These are phyloP conservation scores for Anneissia japonica DNA, from an alignment of 35 echinoderm and acorn worm species.

Conservation along the genomic window DNA sequence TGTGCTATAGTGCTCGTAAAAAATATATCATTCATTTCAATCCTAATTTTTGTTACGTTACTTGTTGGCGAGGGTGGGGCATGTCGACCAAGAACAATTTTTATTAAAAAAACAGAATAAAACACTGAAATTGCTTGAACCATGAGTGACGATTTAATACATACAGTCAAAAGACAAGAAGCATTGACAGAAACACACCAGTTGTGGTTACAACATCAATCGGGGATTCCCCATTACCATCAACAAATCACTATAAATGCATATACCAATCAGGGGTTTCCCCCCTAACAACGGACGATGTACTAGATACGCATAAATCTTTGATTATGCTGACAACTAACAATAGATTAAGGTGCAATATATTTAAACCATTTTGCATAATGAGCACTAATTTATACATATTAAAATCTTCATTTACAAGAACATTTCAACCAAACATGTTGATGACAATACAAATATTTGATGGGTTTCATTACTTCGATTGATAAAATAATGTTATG, in stretches of 20 bases:
- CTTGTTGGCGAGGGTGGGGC: too few species aligned
- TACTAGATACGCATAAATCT: background rate
- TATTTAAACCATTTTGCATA: background rate
- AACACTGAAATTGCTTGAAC: background rate
- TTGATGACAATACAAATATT: background rate
- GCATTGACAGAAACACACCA: background rate
- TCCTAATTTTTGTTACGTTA: too few species aligned
- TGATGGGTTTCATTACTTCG: background rate
- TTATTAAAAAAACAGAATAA: background rate
- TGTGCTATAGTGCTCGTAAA: too few species aligned
- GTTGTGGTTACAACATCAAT: background rate
- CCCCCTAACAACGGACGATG: background rate
- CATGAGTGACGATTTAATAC: background rate
- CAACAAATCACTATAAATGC: background rate
- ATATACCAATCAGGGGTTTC: background rate
- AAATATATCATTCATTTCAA: too few species aligned
- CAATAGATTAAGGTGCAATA: background rate
- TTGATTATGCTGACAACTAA: background rate
- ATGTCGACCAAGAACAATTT: too few species aligned
- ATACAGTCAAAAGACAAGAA: background rate
- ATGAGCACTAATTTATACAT: background rate
- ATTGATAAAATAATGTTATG: too few species aligned
- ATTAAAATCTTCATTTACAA: background rate
- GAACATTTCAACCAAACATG: background rate
- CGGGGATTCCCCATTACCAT: background rate